Conservation (phyloP, 2,888 invertebrate genomes). For the Patella pellucida region DNA sequence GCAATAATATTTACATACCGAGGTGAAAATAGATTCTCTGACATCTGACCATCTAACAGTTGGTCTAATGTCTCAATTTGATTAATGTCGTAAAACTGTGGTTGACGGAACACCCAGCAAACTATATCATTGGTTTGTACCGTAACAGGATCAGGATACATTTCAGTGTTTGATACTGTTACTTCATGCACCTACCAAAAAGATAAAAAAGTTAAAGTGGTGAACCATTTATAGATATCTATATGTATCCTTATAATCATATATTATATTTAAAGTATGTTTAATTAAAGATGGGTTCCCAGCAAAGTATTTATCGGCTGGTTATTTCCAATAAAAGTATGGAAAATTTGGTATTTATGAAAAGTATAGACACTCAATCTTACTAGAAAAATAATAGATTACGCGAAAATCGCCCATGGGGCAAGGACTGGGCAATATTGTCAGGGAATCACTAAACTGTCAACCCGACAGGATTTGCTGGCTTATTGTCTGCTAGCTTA, state of each 20-base stretch:
- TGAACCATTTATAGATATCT: not conserved
- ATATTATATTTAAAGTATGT: not conserved
- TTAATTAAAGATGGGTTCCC: too few relatives aligned
- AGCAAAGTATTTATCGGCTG: too few relatives aligned
- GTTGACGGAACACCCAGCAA: constrained; percentile 68
- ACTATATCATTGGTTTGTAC: constrained; percentile 68
- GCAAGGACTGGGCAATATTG: too few relatives aligned
- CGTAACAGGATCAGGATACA: constrained; percentile 66
- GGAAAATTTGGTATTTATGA: too few relatives aligned
- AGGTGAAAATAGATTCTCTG: constrained; percentile 47
- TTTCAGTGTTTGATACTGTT: constrained; percentile 51
- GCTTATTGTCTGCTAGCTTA: too few relatives aligned
- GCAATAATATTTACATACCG: constrained; percentile 42
- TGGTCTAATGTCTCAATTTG: constrained; percentile 59
- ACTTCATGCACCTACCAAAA: constrained; percentile 66
- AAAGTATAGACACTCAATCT: too few relatives aligned
- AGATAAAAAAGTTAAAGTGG: not conserved
- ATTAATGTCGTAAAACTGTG: constrained; percentile 54
- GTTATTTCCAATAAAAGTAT: too few relatives aligned
- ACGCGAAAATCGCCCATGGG: too few relatives aligned
- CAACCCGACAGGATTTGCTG: too few relatives aligned
- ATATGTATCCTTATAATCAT: not conserved
- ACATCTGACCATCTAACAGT: constrained; percentile 50
- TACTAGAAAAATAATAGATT: too few relatives aligned
- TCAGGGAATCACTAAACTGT: too few relatives aligned